These are phyloP conservation scores for Ataeniobius toweri DNA, from an alignment of 2,797 vertebrate species.

Conservation along the genomic window DNA sequence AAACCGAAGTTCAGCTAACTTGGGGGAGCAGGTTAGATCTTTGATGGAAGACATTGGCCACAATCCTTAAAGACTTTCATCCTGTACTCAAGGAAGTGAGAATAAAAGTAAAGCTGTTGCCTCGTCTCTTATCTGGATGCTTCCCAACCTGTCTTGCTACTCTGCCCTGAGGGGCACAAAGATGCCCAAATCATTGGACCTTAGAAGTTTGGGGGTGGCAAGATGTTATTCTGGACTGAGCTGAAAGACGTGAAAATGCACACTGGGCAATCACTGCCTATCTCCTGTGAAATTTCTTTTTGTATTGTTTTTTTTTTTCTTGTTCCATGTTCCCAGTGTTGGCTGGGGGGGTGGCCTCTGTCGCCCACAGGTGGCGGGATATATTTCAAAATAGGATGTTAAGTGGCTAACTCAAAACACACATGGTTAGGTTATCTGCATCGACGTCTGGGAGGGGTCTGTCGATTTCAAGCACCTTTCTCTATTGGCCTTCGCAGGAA, in stretches of 20 bases:
- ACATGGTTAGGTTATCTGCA: constrained; percentile 54
- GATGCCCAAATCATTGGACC: constrained; percentile 50
- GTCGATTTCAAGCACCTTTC: constrained; percentile 37
- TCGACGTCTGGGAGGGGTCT: constrained; percentile 40
- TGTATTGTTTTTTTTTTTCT: constrained; percentile 50
- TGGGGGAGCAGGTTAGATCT: constrained; percentile 46
- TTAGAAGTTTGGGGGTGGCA: constrained; percentile 27
- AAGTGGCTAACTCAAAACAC: constrained; percentile 69
- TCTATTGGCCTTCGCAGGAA: constrained; percentile 34
- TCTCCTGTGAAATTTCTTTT: constrained; percentile 65
- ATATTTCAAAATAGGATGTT: constrained; percentile 69
- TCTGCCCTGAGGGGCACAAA: constrained; percentile 32
- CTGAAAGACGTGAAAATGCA: constrained; percentile 62
- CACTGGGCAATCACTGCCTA: constrained; percentile 68
- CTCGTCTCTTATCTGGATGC: constrained; percentile 35
- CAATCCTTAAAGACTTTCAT: constrained; percentile 49
- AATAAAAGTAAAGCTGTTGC: constrained; percentile 19
- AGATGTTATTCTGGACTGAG: constrained; percentile 65
- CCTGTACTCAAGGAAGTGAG: constrained; percentile 37
- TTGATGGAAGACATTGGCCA: constrained; percentile 55
- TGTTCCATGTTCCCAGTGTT: constrained; percentile 48
- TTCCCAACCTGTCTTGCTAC: constrained; percentile 22
- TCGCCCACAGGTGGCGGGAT: constrained; percentile 41
- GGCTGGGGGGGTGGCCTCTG: constrained; percentile 39
- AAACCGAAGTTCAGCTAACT: constrained; percentile 25